Conservation (phyloP, 2,113 vertebrate genomes). For the Thryonomys swinderianus region DNA sequence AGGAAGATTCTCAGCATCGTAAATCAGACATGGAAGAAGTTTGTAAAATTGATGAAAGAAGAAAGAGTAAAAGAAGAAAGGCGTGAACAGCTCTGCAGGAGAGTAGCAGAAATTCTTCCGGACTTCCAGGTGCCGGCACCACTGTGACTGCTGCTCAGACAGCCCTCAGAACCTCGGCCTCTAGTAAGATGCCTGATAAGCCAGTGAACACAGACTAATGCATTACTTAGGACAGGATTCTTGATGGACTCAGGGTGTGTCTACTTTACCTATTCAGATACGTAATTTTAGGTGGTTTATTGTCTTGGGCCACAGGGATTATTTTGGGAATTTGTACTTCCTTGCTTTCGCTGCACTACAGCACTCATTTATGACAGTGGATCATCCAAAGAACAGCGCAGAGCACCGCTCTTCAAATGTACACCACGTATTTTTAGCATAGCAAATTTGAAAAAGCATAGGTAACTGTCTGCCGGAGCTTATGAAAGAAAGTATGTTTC, state of each 20-base stretch:
- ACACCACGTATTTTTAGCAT: conserved; percentile 44
- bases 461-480: conserved; percentile 25
- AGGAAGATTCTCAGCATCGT: conserved; percentile 86
- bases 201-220: background rate
- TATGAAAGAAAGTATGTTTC: background rate
- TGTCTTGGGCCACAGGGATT: conserved; percentile 10
- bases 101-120: conserved; percentile 92
- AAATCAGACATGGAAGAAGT: conserved; percentile 89
- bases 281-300: background rate
- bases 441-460: conserved; percentile 56
- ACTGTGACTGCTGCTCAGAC: background rate
- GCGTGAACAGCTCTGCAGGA: conserved; percentile 89
- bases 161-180: background rate
- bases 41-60: conserved; percentile 85
- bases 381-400: background rate
- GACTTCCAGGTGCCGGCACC: conserved; percentile 86
- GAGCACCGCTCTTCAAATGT: conserved; percentile 2
- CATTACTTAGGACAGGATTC: accelerated
- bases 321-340: conserved; percentile 4
- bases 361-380: conserved; percentile 41
- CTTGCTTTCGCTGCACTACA: conserved; percentile 30
- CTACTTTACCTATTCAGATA: background rate
- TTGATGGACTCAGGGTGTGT: accelerated
- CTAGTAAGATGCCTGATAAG: background rate
- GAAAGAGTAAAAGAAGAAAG: conserved; percentile 90